Evolutionary conservation across 2,113 vertebrate genomes (phyloP).

Genomic region (Glaucidium brasilianum): DNA sequence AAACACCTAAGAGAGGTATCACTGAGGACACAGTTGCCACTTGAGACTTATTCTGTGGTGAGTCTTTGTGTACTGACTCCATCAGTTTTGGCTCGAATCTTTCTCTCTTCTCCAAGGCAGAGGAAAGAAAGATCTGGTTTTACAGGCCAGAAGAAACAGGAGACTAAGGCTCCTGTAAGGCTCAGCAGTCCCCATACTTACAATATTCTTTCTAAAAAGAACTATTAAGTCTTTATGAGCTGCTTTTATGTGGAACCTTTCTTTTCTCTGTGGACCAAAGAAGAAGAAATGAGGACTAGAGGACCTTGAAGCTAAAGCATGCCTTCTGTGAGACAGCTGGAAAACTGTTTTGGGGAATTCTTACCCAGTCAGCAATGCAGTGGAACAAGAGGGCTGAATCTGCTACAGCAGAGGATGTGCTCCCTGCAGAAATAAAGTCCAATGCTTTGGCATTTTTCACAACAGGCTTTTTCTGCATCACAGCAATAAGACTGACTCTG

Average conservation of each 20-base stretch:
- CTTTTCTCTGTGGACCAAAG: slow-evolving; percentile 1
- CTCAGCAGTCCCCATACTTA: neutral
- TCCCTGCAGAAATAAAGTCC: neutral
- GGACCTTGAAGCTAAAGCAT: neutral
- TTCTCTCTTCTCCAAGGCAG: neutral
- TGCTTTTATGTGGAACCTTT: slow-evolving; percentile 29
- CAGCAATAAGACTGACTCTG: neutral
- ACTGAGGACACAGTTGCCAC: neutral
- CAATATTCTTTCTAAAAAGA: neutral
- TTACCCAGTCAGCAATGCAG: neutral
- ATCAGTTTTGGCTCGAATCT: neutral
- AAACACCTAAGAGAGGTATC: neutral
- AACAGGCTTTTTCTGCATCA: neutral
- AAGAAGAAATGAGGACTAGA: slow-evolving; percentile 17
- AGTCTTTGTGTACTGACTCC: neutral
- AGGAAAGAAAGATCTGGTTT: neutral
- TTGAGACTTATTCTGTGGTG: neutral
- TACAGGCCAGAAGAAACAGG: slow-evolving; percentile 13
- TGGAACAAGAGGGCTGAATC: neutral
- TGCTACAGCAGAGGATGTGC: neutral
- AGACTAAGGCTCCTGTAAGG: neutral
- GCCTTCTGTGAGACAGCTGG: neutral
- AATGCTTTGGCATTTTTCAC: neutral
- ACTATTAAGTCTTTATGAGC: slow-evolving; percentile 12
- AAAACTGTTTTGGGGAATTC: neutral